A percentile compares a stretch with the other conserved stretches of the same genome.
phyloP scores from a whole-genome alignment of 2,797 vertebrate genomes.

The Melanotaenia boesemani region DNA sequence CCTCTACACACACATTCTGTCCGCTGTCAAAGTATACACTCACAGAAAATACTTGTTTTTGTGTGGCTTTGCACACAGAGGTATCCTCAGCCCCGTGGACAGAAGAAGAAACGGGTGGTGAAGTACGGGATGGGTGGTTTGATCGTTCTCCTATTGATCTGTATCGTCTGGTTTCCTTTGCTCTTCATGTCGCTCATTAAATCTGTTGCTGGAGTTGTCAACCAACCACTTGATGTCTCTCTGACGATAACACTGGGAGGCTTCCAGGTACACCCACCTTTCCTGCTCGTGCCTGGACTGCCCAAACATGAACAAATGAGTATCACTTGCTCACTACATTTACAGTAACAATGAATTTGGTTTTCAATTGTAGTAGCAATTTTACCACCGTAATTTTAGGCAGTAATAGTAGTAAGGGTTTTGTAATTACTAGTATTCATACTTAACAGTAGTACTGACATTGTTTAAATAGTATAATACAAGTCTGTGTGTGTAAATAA shows the following conservation, averaged over 20 bases:
- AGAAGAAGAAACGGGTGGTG: conserved; percentile 96
- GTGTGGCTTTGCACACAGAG: conserved; percentile 83
- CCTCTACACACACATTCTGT: too few relatives aligned
- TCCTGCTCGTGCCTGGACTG: too few relatives aligned
- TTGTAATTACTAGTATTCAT: too few relatives aligned
- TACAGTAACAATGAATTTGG: not conserved
- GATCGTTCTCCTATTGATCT: conserved; percentile 94
- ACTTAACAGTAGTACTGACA: too few relatives aligned
- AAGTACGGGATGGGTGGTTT: conserved; percentile 97
- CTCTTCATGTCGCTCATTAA: conserved; percentile 96
- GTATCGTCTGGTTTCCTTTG: conserved; percentile 97
- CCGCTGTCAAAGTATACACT: too few relatives aligned
- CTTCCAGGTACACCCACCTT: conserved; percentile 88
- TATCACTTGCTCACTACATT: conserved; percentile 35
- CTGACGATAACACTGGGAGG: conserved; percentile 93
- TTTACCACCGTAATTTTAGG: too few relatives aligned
- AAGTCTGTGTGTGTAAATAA: too few relatives aligned
- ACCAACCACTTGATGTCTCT: conserved; percentile 92
- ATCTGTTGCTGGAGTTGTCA: conserved; percentile 93
- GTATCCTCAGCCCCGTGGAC: conserved; percentile 94
- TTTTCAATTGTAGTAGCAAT: not conserved
- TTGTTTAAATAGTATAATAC: too few relatives aligned
- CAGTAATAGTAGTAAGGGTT: too few relatives aligned
- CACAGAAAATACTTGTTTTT: not conserved
- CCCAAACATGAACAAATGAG: too few relatives aligned